phyloP scores from a whole-genome alignment of 2,888 invertebrate genomes.

The Drosophila infuscata region DNA sequence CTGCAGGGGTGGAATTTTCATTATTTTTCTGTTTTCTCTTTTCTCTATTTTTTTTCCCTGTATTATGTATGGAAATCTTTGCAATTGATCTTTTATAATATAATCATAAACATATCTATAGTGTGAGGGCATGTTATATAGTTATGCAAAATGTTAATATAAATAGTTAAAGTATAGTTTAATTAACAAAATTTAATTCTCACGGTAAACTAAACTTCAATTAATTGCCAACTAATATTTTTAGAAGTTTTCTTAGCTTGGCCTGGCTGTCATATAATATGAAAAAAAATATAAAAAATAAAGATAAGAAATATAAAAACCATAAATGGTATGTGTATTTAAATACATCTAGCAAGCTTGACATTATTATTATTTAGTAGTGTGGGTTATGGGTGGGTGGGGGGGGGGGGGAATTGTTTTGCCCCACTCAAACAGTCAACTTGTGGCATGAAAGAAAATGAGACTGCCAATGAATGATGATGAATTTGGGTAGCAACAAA shows the following conservation, averaged over 20 bases:
- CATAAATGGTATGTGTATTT: neutral
- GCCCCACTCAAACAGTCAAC: neutral
- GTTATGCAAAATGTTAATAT: neutral
- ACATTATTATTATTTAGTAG: neutral
- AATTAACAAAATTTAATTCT: no score
- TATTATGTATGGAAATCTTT: neutral
- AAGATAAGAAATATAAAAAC: no score
- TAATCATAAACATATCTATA: neutral
- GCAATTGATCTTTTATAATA: neutral
- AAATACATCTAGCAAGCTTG: neutral
- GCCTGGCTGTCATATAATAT: no score
- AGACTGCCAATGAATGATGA: neutral
- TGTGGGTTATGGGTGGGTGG: neutral
- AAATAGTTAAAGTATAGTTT: neutral
- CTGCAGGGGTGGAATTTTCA: neutral
- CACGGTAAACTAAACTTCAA: no score
- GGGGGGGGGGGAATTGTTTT: neutral
- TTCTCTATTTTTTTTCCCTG: neutral
- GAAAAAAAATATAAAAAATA: no score
- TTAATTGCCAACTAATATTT: no score
- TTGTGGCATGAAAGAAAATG: neutral
- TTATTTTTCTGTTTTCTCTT: neutral
- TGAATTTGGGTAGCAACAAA: conserved; percentile 5
- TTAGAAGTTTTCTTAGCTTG: no score
- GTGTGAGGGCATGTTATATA: neutral